Evolutionary conservation across 2,888 invertebrate genomes (phyloP).

Genomic region (Spilosoma lubricipeda): DNA sequence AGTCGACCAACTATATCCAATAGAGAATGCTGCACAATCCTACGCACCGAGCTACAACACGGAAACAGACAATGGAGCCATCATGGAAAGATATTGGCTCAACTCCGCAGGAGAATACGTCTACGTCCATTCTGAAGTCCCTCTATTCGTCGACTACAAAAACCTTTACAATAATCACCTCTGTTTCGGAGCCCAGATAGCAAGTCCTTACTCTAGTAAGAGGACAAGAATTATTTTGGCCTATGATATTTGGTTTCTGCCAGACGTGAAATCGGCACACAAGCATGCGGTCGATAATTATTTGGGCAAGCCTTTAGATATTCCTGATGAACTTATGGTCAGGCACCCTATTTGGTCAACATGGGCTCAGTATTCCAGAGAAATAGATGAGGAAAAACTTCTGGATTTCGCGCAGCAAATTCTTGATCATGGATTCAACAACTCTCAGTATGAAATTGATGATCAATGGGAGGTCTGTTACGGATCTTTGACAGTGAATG

Average conservation of each 20-base stretch:
- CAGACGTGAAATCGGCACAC: constrained; percentile 88
- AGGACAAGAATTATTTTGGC: constrained; percentile 76
- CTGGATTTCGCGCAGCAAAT: constrained; percentile 89
- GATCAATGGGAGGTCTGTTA: constrained; percentile 95
- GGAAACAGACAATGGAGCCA: constrained; percentile 84
- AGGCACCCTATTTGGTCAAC: constrained; percentile 95
- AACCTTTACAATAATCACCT: constrained; percentile 81
- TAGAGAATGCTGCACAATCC: constrained; percentile 81
- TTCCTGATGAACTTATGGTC: constrained; percentile 90
- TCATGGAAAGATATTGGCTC: constrained; percentile 90
- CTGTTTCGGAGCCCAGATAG: constrained; percentile 85
- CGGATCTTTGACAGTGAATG: constrained; percentile 91
- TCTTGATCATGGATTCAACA: constrained; percentile 86
- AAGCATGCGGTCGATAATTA: constrained; percentile 87
- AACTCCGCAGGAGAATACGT: constrained; percentile 90
- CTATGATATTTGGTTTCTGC: constrained; percentile 87
- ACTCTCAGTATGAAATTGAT: constrained; percentile 94
- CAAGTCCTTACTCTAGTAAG: constrained; percentile 83
- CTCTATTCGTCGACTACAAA: constrained; percentile 90
- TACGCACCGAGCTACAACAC: constrained; percentile 86
- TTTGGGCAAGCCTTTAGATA: constrained; percentile 87
- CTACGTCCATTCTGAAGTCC: constrained; percentile 87
- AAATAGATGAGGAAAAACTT: constrained; percentile 88
- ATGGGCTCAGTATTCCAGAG: constrained; percentile 90
- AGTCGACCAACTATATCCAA: constrained; percentile 87